Conservation (phyloP, 2,888 invertebrate species). For the Dorcus parallelipipedus region DNA sequence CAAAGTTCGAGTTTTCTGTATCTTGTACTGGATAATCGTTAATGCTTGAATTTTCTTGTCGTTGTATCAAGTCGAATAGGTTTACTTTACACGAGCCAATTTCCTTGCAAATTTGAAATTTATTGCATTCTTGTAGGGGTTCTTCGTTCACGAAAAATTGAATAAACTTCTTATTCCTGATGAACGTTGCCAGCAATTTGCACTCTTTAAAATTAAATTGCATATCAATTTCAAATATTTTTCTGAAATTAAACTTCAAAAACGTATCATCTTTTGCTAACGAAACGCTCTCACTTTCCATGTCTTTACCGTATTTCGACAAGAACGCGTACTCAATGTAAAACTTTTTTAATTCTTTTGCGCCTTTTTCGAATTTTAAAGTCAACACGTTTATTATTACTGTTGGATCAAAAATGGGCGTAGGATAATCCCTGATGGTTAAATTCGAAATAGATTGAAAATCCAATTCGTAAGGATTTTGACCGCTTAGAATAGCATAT, state of each 20-base stretch:
- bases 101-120: constrained; percentile 26
- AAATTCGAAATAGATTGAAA: background rate
- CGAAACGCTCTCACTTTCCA: constrained; percentile 31
- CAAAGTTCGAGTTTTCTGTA: constrained; percentile 5
- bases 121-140: constrained; percentile 20
- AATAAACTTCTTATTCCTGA: constrained; percentile 26
- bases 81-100: constrained; percentile 25
- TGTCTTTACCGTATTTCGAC: constrained; percentile 23
- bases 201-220: constrained; percentile 21
- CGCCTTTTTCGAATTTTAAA: background rate
- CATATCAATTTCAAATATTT: constrained; percentile 26
- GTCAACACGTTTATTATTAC: constrained; percentile 8
- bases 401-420: background rate
- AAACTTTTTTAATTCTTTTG: constrained; percentile 24
- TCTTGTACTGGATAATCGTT: constrained; percentile 25
- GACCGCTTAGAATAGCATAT: background rate
- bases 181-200: constrained; percentile 24
- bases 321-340: constrained; percentile 34
- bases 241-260: constrained; percentile 29
- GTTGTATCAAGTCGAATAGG: constrained; percentile 29
- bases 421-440: constrained; percentile 3
- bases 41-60: constrained; percentile 20
- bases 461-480: background rate
- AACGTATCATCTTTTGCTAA: constrained; percentile 15
- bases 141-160: constrained; percentile 30